Evolutionary conservation across 2,888 invertebrate genomes (phyloP).

Genomic region (Pterostichus madidus): DNA sequence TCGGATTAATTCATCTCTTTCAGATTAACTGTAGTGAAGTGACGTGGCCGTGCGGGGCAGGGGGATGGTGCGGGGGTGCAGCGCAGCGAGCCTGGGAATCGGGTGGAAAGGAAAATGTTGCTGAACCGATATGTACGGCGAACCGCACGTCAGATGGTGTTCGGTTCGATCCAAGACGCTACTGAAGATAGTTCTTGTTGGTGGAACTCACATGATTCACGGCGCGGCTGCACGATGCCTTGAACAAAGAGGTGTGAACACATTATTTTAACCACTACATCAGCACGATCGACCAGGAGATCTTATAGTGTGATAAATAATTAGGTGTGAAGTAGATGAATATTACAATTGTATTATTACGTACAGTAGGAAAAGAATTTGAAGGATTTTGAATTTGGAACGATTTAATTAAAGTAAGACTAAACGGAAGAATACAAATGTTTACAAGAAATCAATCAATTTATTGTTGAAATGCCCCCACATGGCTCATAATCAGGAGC

Average conservation of each 20-base stretch:
- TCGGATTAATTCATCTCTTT: constrained; percentile 78
- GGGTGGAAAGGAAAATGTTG: constrained; percentile 13
- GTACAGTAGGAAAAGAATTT: no score
- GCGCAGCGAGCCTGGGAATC: constrained; percentile 21
- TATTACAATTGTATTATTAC: no score
- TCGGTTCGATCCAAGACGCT: constrained; percentile 11
- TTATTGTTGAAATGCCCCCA: no score
- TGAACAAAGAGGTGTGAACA: neutral
- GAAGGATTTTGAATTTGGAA: no score
- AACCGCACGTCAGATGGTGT: constrained; percentile 55
- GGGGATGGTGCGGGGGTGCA: constrained; percentile 8
- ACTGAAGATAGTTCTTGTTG: neutral
- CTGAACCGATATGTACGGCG: constrained; percentile 48
- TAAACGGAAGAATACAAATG: no score
- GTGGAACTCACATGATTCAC: neutral
- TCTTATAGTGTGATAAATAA: no score
- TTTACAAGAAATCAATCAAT: no score
- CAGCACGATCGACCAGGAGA: no score
- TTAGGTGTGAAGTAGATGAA: no score
- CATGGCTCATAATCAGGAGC: no score
- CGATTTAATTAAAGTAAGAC: no score
- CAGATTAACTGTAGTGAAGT: constrained; percentile 77
- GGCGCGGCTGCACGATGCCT: neutral
- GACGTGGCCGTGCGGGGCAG: constrained; percentile 73
- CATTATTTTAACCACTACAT: neutral